phyloP scores from a whole-genome alignment of 2,113 vertebrate genomes.

The Bubalus kerabau region DNA sequence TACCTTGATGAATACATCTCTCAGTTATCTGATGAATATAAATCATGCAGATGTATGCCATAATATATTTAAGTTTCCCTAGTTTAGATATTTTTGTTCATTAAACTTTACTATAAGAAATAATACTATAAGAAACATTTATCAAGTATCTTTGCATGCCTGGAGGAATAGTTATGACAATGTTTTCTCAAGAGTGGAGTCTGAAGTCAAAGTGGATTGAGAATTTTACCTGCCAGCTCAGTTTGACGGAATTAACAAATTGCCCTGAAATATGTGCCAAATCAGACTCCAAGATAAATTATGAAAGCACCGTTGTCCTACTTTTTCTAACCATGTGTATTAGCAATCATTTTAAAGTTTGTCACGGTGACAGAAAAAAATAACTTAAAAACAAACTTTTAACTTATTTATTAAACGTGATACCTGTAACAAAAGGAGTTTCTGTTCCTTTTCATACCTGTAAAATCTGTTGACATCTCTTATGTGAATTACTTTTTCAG shows the following conservation, averaged over 20 bases:
- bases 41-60: fast-evolving
- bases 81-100: neutral
- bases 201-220: neutral
- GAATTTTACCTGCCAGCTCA: neutral
- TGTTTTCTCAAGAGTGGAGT: neutral
- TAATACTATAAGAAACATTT: neutral
- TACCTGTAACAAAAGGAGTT: neutral
- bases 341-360: neutral
- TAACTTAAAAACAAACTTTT: neutral
- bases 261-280: neutral
- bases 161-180: neutral
- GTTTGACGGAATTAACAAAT: neutral
- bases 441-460: neutral
- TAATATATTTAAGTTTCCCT: neutral
- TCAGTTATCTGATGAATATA: neutral
- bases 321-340: neutral
- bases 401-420: neutral
- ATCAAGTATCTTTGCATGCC: neutral
- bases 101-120: neutral
- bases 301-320: neutral
- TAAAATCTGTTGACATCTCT: neutral
- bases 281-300: neutral
- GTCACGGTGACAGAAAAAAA: neutral
- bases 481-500: neutral
- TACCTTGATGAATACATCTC: neutral